A percentile compares a stretch with the other conserved stretches of the same genome.
Conservation (phyloP, 2,113 vertebrate genomes). For the Hucho hucho region DNA sequence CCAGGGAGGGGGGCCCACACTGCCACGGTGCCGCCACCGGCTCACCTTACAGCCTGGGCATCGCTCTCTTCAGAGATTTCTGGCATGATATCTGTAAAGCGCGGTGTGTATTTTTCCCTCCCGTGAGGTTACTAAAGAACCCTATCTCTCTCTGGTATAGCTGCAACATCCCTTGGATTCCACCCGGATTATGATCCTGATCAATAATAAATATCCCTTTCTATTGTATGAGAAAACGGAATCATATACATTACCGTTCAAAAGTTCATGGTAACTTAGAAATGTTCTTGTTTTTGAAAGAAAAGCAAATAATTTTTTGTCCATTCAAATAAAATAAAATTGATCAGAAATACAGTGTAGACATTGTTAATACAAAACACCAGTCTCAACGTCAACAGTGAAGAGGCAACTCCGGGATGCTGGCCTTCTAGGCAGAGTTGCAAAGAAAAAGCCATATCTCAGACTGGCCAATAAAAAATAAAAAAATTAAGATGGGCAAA, state of each 20-base stretch:
- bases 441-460: too few species aligned
- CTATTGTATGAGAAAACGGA: background rate
- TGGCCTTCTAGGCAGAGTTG: too few species aligned
- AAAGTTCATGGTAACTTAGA: too few species aligned
- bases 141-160: conserved; percentile 53
- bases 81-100: conserved; percentile 98
- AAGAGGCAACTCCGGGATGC: too few species aligned
- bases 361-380: too few species aligned
- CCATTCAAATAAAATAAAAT: too few species aligned
- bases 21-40: conserved; percentile 76
- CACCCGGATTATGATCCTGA: background rate
- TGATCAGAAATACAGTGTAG: too few species aligned
- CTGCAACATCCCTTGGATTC: conserved; percentile 54
- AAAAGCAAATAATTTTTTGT: too few species aligned
- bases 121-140: conserved; percentile 61
- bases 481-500: too few species aligned
- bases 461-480: too few species aligned
- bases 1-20: conserved; percentile 88
- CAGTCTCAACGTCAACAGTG: too few species aligned
- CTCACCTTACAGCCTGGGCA: conserved; percentile 82
- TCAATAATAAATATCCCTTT: background rate
- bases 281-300: too few species aligned
- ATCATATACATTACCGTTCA: background rate
- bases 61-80: conserved; percentile 92
- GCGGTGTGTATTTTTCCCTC: conserved; percentile 91